Percentiles rank a stretch among this genome's conserved stretches.
These are phyloP conservation scores for Liasis olivaceus DNA, from an alignment of 2,797 vertebrate genomes.

Conservation along the genomic window DNA sequence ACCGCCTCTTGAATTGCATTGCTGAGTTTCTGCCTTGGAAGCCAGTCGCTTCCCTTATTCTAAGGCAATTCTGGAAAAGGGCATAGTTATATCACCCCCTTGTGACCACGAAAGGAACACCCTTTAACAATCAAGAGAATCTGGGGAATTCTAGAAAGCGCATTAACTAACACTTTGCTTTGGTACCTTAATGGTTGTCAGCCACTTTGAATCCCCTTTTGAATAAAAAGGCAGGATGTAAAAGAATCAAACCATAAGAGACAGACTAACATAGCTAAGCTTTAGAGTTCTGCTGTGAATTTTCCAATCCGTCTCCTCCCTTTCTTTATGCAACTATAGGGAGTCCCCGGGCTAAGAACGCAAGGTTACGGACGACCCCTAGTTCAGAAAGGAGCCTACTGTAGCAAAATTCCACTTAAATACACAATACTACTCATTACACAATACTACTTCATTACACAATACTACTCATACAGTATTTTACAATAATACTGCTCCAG, in stretches of 20 bases:
- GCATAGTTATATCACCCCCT: slow-evolving; percentile 56
- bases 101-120: slow-evolving; percentile 38
- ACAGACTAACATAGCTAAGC: not conserved
- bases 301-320: no score
- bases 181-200: not conserved
- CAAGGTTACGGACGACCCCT: no score
- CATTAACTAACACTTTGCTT: not conserved
- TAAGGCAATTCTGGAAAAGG: slow-evolving; percentile 7
- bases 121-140: not conserved
- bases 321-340: no score
- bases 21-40: not conserved
- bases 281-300: not conserved
- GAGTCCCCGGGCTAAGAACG: no score
- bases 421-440: no score
- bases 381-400: no score
- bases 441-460: no score
- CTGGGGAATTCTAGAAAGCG: not conserved
- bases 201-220: not conserved
- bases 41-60: no score
- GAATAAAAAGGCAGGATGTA: not conserved
- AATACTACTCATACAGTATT: no score
- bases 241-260: not conserved
- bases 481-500: no score
- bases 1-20: no score
- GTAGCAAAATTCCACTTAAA: no score